phyloP scores from a whole-genome alignment of 1,140 invertebrate species.

The Neoseiulus cucumeris region DNA sequence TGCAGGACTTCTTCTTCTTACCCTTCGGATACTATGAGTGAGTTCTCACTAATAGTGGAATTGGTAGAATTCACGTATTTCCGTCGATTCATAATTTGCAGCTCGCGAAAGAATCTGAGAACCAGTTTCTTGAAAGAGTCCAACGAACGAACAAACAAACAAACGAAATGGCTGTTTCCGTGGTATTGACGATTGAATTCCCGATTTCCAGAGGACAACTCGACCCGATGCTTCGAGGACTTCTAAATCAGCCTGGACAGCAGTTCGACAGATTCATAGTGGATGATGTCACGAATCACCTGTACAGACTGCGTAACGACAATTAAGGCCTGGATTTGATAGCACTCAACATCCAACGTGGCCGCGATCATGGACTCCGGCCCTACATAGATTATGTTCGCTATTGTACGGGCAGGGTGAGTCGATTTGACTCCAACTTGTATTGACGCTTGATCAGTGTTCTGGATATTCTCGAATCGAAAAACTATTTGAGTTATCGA shows the following conservation, averaged over 20 bases:
- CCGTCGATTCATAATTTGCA: too few relatives aligned
- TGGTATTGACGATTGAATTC: too few relatives aligned
- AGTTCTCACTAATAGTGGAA: too few relatives aligned
- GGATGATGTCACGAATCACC: slow-evolving; percentile 73
- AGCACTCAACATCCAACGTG: slow-evolving; percentile 28
- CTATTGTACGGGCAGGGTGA: background rate
- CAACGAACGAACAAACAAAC: too few relatives aligned
- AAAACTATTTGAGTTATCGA: too few relatives aligned
- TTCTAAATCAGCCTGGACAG: slow-evolving; percentile 57
- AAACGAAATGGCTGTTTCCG: too few relatives aligned
- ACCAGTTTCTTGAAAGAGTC: too few relatives aligned
- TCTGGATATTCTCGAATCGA: too few relatives aligned
- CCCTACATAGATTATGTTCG: slow-evolving; percentile 18
- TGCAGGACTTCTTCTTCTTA: slow-evolving; percentile 20
- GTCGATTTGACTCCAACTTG: background rate
- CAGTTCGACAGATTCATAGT: slow-evolving; percentile 78
- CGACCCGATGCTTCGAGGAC: slow-evolving; percentile 62
- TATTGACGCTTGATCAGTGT: too few relatives aligned
- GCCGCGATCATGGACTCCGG: slow-evolving; percentile 28
- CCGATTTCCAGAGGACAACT: slow-evolving; percentile 36
- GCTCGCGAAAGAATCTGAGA: too few relatives aligned
- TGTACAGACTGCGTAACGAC: slow-evolving; percentile 33
- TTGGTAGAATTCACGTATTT: too few relatives aligned
- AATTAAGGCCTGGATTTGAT: slow-evolving; percentile 24
- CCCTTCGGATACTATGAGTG: slow-evolving; percentile 19